Percentiles rank a stretch among this genome's conserved stretches.
phyloP scores from a whole-genome alignment of 2,797 vertebrate species.

The Premnoplex brunnescens region DNA sequence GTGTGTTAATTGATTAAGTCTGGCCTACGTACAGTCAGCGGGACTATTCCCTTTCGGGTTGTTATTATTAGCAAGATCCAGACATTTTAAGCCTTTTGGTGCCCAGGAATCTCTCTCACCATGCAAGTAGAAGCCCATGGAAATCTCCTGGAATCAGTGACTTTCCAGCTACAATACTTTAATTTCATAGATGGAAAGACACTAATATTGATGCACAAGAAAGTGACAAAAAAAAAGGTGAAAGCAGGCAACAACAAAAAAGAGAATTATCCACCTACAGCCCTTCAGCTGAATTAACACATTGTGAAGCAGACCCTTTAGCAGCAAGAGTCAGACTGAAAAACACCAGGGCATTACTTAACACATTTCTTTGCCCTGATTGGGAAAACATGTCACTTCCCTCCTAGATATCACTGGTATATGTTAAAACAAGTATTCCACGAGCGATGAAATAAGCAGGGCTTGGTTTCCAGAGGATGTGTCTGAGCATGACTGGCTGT shows the following conservation, averaged over 20 bases:
- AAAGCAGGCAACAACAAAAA: neutral
- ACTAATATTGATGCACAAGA: neutral
- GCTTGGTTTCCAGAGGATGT: constrained; percentile 3
- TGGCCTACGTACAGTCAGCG: neutral
- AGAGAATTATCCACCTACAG: neutral
- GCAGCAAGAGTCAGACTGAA: neutral
- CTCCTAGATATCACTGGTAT: neutral
- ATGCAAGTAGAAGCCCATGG: neutral
- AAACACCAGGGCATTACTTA: neutral
- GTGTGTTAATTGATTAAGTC: constrained; percentile 25
- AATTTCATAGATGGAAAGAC: neutral
- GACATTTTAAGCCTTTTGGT: constrained; percentile 15
- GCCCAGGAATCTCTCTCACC: neutral
- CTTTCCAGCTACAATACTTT: neutral
- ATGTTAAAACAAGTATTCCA: constrained; percentile 35
- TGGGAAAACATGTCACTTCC: constrained; percentile 33
- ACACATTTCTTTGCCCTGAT: constrained; percentile 15
- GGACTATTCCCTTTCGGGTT: neutral
- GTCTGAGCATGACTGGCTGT: neutral
- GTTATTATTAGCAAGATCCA: constrained; percentile 1
- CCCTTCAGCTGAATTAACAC: neutral
- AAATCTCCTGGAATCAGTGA: neutral
- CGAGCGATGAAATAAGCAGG: neutral
- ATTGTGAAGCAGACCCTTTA: neutral
- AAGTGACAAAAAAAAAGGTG: neutral